Evolutionary conservation across 2,113 vertebrate genomes (phyloP), one percentile per base, ranked within the genome.

Genomic region (Paratilapia polleni): DNA sequence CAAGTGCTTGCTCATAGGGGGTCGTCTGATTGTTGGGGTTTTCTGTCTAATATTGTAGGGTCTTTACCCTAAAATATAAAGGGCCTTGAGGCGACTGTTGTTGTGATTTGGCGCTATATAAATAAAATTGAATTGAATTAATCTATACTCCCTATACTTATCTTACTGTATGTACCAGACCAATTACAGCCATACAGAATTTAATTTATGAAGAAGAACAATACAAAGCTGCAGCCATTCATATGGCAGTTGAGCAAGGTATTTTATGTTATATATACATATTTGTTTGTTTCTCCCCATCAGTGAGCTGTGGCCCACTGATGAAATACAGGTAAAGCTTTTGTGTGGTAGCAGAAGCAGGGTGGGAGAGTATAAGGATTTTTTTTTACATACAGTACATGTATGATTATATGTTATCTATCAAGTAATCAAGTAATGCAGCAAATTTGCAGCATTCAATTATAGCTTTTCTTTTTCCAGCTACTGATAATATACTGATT

Each of bases 361-460:
- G 11, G 26, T 24, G 17, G 43, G 24, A 3, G 43, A 19, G 62
- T n/a, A n/a, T n/a, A 24, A 58, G 22, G 17, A 56, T 28, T 12
- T 7, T 4, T 73, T 31, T 52, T 73, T 68, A 43, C 47, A 68
- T 26, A 73, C 43, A 31, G 43, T 3, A 52, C 43, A 52, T n/a
- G 13, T 13, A 73, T 52, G 31, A 73, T 31, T 73, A 13, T 47
- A 68, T 73, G 26, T 73, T 73, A 17, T 54, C n/a, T 73, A 73
- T 31, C 26, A 52, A 73, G 41, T 52, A 73, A 52, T 84, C 64
- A 76, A 13, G 54, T 60, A 80, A 64, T 28, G 61, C 75, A 28
- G 57, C 43, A 82, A 75, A 76, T 81, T 78, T 81, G 49, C 57
- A 74, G 60, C 61, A 54, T 82, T 76, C 61, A 85, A 57, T 89